These are phyloP conservation scores for Ips typographus DNA, from an alignment of 1,140 invertebrate species.

Conservation along the genomic window DNA sequence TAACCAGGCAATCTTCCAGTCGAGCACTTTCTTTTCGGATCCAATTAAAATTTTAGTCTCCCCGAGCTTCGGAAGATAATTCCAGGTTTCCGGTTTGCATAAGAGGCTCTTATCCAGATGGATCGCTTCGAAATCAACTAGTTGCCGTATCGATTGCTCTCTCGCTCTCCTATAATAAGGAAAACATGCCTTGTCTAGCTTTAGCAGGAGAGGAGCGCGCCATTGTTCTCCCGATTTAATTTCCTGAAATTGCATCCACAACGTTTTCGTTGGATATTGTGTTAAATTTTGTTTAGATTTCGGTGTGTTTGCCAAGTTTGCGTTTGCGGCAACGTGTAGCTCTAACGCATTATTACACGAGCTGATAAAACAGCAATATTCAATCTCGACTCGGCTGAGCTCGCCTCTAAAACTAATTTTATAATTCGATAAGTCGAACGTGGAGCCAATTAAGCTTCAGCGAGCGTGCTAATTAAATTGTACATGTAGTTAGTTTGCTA, in stretches of 20 bases:
- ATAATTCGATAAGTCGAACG: slow-evolving; percentile 10
- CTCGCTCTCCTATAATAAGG: slow-evolving; percentile 8
- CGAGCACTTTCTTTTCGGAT: slow-evolving; percentile 17
- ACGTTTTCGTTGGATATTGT: slow-evolving; percentile 1
- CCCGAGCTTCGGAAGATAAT: slow-evolving; percentile 11
- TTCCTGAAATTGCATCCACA: slow-evolving; percentile 4
- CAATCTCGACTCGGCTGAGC: too few species aligned
- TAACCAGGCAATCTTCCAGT: background rate
- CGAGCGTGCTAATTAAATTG: slow-evolving; percentile 22
- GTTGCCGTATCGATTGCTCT: slow-evolving; percentile 24
- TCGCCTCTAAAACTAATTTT: slow-evolving; percentile 4
- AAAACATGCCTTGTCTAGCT: slow-evolving; percentile 15
- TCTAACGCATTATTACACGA: too few species aligned
- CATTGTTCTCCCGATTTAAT: slow-evolving; percentile 15
- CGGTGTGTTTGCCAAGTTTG: background rate
- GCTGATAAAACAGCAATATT: too few species aligned
- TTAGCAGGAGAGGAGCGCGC: background rate
- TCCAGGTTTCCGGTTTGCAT: slow-evolving; percentile 25
- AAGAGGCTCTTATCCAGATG: slow-evolving; percentile 20
- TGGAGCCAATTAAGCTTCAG: slow-evolving; percentile 16
- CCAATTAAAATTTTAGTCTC: slow-evolving; percentile 21
- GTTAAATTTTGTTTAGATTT: background rate
- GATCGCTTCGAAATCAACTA: slow-evolving; percentile 21
- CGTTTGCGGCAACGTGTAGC: background rate
- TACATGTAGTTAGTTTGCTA: slow-evolving; percentile 12